Conservation (phyloP, 1,140 invertebrate genomes). For the Ceratoteleas bidentatus region DNA sequence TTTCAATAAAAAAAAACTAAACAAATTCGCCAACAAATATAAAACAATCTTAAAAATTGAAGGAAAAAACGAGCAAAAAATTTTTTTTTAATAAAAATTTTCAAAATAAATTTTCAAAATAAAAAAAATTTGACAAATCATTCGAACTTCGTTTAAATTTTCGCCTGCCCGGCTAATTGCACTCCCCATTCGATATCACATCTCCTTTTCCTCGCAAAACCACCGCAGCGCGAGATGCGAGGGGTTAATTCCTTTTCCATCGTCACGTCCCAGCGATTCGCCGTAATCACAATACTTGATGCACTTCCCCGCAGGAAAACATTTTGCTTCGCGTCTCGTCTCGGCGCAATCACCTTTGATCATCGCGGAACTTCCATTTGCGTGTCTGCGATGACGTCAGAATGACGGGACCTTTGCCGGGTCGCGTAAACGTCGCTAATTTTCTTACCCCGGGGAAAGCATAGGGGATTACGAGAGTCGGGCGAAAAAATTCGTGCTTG, state of each 20-base stretch:
- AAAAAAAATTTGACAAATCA: too few species aligned
- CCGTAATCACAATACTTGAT: conserved; percentile 34
- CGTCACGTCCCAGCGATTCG: conserved; percentile 17
- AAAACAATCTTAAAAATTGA: too few species aligned
- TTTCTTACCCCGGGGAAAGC: conserved; percentile 40
- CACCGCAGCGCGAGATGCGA: conserved; percentile 3
- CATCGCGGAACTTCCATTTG: conserved; percentile 34
- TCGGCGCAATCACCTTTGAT: conserved; percentile 42
- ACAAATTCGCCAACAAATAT: too few species aligned
- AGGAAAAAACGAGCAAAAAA: too few species aligned
- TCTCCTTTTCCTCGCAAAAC: background rate
- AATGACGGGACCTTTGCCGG: conserved; percentile 32
- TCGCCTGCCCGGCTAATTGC: too few species aligned
- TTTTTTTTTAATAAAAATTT: too few species aligned
- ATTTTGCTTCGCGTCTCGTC: conserved; percentile 33
- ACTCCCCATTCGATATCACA: too few species aligned
- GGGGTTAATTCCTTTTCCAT: conserved; percentile 27
- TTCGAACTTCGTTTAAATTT: too few species aligned
- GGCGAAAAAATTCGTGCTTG: conserved; percentile 70
- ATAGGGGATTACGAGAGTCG: too few species aligned
- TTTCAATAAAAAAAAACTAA: too few species aligned
- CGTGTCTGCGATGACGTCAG: conserved; percentile 30
- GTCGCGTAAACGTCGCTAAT: conserved; percentile 45
- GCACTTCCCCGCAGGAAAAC: conserved; percentile 34
- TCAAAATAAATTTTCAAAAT: too few species aligned